Evolutionary conservation across 2,113 vertebrate genomes (phyloP), one percentile per base, ranked within the genome.

Genomic region (Etheostoma spectabile): DNA sequence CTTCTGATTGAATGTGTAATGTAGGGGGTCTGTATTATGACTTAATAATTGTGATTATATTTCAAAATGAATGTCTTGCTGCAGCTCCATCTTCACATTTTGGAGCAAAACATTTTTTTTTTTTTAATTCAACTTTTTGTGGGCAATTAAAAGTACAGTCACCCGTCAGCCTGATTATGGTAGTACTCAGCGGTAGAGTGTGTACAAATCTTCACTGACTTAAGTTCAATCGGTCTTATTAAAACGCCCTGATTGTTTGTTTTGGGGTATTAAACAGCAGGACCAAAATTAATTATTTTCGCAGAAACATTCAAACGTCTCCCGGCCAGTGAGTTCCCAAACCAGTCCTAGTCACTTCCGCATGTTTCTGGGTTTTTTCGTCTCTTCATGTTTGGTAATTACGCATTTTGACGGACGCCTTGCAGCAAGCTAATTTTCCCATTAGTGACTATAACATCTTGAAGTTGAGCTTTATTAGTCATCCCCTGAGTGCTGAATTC

Each of bases 391-490:
- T 84, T 83, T 86, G 77, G 61, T 80, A 80, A 86, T 87, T 78
- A 87, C 55, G 33, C 63, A 67, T 85, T 80, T 75, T 78, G 82
- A 79, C 75, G 21, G 68, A 77, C 15, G 56, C 71, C 56, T 86
- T 24, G 78, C 75, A 75, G 84, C 33, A 4, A 68, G 63, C 88
- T 80, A 74, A 88, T 87, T 85, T 79, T 53, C 79, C 85, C 83
- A 84, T 83, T 84, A 85, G 74, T 77, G 77, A 74, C 77, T 61
- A 74, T 89, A 82, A 81, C 75, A 84, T 84, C 51, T 73, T 63
- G 63, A 86, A 74, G 63, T 86, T 62, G 66, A 84, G 81, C 60
- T 80, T 86, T 88, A 86, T 86, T 86, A 89, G 82, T 86, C 60
- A 61, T 83, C 77, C 79, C 84, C 67, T 6, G 66, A 82, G 86